A percentile compares a stretch with the other conserved stretches of the same genome.
Conservation (phyloP, 2,888 invertebrate genomes). For the Rotaria socialis region DNA sequence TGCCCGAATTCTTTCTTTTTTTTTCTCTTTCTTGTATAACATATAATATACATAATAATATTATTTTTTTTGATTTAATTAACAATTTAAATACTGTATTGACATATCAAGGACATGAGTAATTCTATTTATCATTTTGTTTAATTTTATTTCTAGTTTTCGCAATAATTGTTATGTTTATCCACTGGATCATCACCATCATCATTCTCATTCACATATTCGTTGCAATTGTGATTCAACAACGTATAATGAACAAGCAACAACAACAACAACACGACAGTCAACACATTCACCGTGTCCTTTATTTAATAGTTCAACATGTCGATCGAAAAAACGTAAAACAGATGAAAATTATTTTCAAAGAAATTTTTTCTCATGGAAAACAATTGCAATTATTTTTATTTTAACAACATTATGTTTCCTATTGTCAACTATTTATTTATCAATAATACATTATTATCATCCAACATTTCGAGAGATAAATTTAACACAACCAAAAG, state of each 20-base stretch:
- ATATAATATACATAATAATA: neutral
- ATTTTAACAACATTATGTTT: slow-evolving; percentile 82
- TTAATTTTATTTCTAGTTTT: neutral
- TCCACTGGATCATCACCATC: slow-evolving; percentile 3
- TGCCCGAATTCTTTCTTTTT: neutral
- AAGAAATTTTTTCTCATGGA: slow-evolving; percentile 75
- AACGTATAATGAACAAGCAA: slow-evolving; percentile 27
- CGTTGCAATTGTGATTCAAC: slow-evolving; percentile 36
- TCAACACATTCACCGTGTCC: slow-evolving; percentile 30
- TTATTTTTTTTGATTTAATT: neutral
- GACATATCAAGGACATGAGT: neutral
- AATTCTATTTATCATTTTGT: neutral
- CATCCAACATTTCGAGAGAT: slow-evolving; percentile 43
- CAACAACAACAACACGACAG: slow-evolving; percentile 4
- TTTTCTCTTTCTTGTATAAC: neutral
- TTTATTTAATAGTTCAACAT: slow-evolving; percentile 4
- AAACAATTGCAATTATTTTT: slow-evolving; percentile 86
- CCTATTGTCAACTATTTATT: slow-evolving; percentile 86
- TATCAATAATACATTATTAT: slow-evolving; percentile 72
- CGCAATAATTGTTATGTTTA: slow-evolving; percentile 34
- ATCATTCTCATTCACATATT: slow-evolving; percentile 11
- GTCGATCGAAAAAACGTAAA: neutral
- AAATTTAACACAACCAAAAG: slow-evolving; percentile 23
- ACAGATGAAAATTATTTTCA: neutral
- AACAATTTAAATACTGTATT: neutral